phyloP scores from a whole-genome alignment of 2,113 vertebrate species.

The Strigops habroptila region DNA sequence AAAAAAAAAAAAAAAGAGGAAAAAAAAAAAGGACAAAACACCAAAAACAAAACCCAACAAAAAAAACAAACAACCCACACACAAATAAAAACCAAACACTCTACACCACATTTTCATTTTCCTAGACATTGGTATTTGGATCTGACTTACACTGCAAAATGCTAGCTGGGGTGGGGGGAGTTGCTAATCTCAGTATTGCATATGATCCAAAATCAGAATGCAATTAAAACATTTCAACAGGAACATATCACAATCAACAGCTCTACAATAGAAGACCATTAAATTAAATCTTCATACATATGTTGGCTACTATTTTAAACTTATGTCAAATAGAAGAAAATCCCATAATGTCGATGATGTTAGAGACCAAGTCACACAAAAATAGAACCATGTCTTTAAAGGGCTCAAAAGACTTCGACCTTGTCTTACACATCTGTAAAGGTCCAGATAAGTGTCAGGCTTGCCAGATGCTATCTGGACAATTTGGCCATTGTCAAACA shows the following conservation, averaged over 20 bases:
- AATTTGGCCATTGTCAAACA: not conserved
- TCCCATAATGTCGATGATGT: not conserved
- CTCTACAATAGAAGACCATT: not conserved
- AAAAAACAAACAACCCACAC: not conserved
- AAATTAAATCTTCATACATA: not conserved
- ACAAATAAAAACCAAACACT: not conserved
- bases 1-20: too few species aligned
- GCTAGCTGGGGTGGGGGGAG: not conserved
- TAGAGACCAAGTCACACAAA: not conserved
- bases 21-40: too few species aligned
- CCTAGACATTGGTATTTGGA: not conserved
- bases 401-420: not conserved
- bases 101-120: not conserved
- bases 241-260: not conserved
- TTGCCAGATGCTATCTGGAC: not conserved
- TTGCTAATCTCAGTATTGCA: not conserved
- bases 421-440: not conserved
- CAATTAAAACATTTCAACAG: not conserved
- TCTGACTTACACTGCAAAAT: not conserved
- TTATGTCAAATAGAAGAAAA: not conserved
- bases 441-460: not conserved
- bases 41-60: not conserved
- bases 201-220: not conserved
- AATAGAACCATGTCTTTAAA: not conserved
- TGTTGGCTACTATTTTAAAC: not conserved